These are phyloP conservation scores for Oncorhynchus keta DNA, from an alignment of 2,113 vertebrate species.

Conservation along the genomic window DNA sequence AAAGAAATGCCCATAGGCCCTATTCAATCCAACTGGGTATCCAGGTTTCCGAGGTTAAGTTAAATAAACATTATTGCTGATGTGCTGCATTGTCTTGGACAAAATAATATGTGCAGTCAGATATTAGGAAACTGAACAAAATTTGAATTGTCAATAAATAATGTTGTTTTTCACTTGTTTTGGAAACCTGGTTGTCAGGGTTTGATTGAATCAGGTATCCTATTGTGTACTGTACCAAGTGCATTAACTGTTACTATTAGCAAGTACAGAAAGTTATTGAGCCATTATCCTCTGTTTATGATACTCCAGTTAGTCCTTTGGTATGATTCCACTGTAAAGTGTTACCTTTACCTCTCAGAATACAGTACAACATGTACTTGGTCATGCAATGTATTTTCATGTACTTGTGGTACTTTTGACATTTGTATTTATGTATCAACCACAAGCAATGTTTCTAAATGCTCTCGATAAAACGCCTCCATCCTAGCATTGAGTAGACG, in stretches of 20 bases:
- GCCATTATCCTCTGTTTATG: background rate
- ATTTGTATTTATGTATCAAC: conserved; percentile 36
- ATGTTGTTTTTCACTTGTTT: too few species aligned
- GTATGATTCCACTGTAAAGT: too few species aligned
- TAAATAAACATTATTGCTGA: too few species aligned
- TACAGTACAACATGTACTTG: conserved; percentile 30
- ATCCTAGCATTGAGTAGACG: conserved; percentile 54
- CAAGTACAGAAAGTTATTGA: conserved; percentile 36
- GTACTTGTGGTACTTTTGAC: conserved; percentile 25
- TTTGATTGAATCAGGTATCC: too few species aligned
- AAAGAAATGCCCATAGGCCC: too few species aligned
- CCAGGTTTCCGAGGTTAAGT: too few species aligned
- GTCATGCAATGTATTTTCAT: conserved; percentile 35
- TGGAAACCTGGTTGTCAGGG: too few species aligned
- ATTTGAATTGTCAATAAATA: too few species aligned
- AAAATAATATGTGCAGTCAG: conserved; percentile 26
- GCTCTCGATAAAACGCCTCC: conserved; percentile 52
- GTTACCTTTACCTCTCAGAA: conserved; percentile 27
- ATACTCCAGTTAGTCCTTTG: too few species aligned
- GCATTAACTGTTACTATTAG: background rate
- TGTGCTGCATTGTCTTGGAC: background rate
- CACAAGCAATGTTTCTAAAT: conserved; percentile 29
- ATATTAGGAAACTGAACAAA: conserved; percentile 38
- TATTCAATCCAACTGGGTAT: too few species aligned
- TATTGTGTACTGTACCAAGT: too few species aligned